Percentiles rank a stretch among this genome's conserved stretches.
These are phyloP conservation scores for Platycercus adscitus DNA, from an alignment of 2,113 vertebrate species.

Conservation along the genomic window DNA sequence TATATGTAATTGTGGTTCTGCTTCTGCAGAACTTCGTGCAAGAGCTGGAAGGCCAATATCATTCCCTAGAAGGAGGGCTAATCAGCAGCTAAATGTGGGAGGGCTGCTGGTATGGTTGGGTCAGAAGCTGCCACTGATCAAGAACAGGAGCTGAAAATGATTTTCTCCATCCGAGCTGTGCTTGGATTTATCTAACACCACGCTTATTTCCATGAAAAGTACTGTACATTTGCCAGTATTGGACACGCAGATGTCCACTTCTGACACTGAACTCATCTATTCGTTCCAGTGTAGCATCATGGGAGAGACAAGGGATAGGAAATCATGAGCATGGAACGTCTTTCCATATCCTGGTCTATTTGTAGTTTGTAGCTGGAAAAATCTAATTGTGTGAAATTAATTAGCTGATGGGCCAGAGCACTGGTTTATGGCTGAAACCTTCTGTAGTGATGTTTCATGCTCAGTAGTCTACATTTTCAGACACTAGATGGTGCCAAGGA, in stretches of 20 bases:
- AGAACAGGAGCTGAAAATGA: not conserved
- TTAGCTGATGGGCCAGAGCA: not conserved
- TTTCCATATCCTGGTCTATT: not conserved
- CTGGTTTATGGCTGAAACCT: not conserved
- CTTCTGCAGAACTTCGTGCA: not conserved
- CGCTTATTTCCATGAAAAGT: not conserved
- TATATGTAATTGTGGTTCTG: not conserved
- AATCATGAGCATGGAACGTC: not conserved
- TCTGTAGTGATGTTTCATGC: not conserved
- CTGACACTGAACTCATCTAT: not conserved
- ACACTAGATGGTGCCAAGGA: conserved; percentile 62
- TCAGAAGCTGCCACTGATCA: not conserved
- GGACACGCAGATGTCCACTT: not conserved
- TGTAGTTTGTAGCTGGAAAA: not conserved
- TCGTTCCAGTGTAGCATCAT: not conserved
- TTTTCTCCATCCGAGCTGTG: not conserved
- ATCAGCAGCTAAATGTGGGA: not conserved
- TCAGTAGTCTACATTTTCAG: not conserved
- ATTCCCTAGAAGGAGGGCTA: not conserved
- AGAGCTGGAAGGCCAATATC: not conserved
- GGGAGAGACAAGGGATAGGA: not conserved
- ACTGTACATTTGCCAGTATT: not conserved
- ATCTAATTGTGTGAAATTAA: not conserved
- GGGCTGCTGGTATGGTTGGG: not conserved
- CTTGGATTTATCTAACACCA: not conserved